phyloP scores from a whole-genome alignment of 2,113 vertebrate genomes.

The Athene cunicularia region DNA sequence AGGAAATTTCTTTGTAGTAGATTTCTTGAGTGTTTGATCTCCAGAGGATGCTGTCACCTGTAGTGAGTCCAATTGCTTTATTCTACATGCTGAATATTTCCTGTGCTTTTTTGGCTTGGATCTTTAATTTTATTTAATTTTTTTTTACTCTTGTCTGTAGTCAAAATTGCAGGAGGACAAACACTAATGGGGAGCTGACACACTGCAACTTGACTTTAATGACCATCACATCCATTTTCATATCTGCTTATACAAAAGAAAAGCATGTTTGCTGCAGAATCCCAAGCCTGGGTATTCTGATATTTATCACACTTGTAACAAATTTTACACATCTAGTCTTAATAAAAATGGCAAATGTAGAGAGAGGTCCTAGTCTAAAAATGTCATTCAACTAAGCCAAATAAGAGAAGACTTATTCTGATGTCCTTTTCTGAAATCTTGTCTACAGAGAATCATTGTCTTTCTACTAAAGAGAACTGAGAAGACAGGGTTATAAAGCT shows the following conservation, averaged over 20 bases:
- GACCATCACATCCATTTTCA: not conserved
- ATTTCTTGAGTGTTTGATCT: not conserved
- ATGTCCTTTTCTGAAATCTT: not conserved
- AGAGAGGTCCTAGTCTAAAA: not conserved
- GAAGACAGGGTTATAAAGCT: not conserved
- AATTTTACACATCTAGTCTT: not conserved
- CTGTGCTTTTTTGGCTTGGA: accelerated
- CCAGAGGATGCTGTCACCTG: not conserved
- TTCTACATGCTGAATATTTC: not conserved
- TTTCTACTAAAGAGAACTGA: not conserved
- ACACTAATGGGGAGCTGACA: not conserved
- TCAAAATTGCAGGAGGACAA: not conserved
- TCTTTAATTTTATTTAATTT: not conserved
- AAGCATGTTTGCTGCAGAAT: not conserved
- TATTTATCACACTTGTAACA: not conserved
- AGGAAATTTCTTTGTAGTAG: not conserved
- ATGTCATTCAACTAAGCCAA: not conserved
- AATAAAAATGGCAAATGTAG: not conserved
- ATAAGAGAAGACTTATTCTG: not conserved
- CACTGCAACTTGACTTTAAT: not conserved
- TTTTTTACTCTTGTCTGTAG: accelerated
- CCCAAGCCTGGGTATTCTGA: not conserved
- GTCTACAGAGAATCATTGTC: not conserved
- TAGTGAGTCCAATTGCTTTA: not conserved
- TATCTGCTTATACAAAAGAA: not conserved